These are phyloP conservation scores for Suillia variegata DNA, from an alignment of 2,888 invertebrate genomes.

Conservation along the genomic window DNA sequence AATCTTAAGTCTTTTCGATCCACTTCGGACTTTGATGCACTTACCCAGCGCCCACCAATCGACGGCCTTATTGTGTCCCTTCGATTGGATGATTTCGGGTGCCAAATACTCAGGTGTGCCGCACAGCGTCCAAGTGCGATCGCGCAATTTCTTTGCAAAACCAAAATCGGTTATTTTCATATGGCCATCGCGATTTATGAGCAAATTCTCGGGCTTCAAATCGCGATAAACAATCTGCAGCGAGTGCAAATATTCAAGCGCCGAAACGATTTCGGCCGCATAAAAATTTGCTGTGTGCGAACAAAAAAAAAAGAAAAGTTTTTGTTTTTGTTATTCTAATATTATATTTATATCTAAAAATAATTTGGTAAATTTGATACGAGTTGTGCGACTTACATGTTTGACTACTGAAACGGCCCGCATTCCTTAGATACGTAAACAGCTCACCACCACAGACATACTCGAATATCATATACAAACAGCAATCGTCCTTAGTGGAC, in stretches of 20 bases:
- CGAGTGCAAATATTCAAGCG: constrained; percentile 91
- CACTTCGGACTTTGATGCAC: no score
- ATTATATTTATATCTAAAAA: background rate
- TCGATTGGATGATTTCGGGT: constrained; percentile 95
- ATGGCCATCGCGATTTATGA: constrained; percentile 91
- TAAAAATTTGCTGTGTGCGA: constrained; percentile 79
- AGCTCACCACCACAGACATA: constrained; percentile 97
- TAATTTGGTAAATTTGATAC: background rate
- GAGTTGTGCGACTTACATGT: constrained; percentile 65
- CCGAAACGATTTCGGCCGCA: constrained; percentile 91
- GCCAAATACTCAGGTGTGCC: constrained; percentile 98
- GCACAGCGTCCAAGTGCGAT: constrained; percentile 95
- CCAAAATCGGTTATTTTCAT: constrained; percentile 98
- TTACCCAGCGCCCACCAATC: constrained; percentile 98
- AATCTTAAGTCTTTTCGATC: no score
- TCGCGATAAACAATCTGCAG: constrained; percentile 87
- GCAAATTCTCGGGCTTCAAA: constrained; percentile 91
- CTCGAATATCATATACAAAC: constrained; percentile 96
- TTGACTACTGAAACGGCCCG: constrained; percentile 85
- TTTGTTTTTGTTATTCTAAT: no score
- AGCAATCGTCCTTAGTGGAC: constrained; percentile 87
- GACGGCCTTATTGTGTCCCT: constrained; percentile 97
- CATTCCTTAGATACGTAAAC: constrained; percentile 92
- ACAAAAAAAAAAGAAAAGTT: constrained; percentile 10
- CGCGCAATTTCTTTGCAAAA: constrained; percentile 92